phyloP scores from a whole-genome alignment of 2,797 vertebrate genomes.

The Microctenopoma lineatum region DNA sequence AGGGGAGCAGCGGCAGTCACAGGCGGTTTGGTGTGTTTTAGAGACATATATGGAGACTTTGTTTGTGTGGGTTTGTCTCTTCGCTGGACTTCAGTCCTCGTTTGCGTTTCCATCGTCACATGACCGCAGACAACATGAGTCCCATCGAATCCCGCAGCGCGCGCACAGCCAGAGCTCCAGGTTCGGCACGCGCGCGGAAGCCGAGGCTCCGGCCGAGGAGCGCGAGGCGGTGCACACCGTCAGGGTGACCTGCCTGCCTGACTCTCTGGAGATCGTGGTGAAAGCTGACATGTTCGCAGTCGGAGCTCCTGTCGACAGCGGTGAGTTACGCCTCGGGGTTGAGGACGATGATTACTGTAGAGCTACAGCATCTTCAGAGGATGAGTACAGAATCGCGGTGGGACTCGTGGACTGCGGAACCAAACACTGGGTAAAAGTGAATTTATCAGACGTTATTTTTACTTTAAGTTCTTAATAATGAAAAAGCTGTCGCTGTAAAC shows the following conservation, averaged over 20 bases:
- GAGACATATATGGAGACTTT: slow-evolving; percentile 37
- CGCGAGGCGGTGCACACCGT: slow-evolving; percentile 62
- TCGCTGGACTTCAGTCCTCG: slow-evolving; percentile 22
- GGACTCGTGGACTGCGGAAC: slow-evolving; percentile 75
- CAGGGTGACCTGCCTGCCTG: slow-evolving; percentile 68
- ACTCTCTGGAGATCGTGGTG: slow-evolving; percentile 71
- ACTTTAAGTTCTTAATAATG: not conserved
- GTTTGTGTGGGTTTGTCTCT: slow-evolving; percentile 7
- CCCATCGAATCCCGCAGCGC: not conserved
- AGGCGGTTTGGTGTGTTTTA: not conserved
- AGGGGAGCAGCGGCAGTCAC: not conserved
- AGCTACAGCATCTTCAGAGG: slow-evolving; percentile 38
- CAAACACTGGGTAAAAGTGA: slow-evolving; percentile 71
- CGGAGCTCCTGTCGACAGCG: slow-evolving; percentile 57
- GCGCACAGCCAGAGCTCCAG: not conserved
- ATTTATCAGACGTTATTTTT: accelerated
- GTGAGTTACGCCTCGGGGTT: slow-evolving; percentile 74
- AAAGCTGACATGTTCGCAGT: slow-evolving; percentile 77
- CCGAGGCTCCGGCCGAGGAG: not conserved
- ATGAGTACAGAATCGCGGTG: slow-evolving; percentile 68
- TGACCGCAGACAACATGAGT: not conserved
- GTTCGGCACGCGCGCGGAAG: not conserved
- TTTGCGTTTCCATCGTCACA: slow-evolving; percentile 10
- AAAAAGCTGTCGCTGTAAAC: accelerated
- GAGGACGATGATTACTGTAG: slow-evolving; percentile 46